Evolutionary conservation across 2,888 invertebrate genomes (phyloP).

Genomic region (Melanostoma scalare): DNA sequence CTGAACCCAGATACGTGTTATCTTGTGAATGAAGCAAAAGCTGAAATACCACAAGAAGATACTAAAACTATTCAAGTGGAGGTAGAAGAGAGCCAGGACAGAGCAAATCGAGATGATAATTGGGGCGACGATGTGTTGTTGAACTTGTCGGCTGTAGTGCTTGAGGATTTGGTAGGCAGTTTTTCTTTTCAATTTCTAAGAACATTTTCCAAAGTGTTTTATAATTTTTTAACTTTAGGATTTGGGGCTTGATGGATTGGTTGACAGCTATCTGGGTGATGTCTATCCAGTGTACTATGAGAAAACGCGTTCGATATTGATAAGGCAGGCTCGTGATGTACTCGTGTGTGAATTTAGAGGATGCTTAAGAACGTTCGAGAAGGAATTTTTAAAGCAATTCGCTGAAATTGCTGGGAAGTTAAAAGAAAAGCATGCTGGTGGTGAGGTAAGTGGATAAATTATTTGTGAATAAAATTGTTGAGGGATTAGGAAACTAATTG

Average conservation of each 20-base stretch:
- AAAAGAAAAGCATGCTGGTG: conserved; percentile 81
- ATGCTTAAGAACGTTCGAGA: conserved; percentile 85
- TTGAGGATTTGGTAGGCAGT: conserved; percentile 62
- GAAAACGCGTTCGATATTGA: conserved; percentile 84
- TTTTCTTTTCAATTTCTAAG: conserved; percentile 36
- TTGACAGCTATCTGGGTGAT: conserved; percentile 85
- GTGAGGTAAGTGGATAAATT: conserved; percentile 79
- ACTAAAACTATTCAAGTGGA: conserved; percentile 26
- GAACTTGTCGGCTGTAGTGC: conserved; percentile 57
- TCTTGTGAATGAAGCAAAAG: conserved; percentile 44
- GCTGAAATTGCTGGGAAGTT: conserved; percentile 84
- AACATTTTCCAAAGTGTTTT: background rate
- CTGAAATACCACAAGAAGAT: conserved; percentile 36
- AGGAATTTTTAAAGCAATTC: conserved; percentile 85
- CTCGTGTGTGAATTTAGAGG: conserved; percentile 87
- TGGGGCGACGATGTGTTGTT: conserved; percentile 63
- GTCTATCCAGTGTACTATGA: conserved; percentile 85
- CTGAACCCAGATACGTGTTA: conserved; percentile 42
- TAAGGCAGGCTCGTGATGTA: conserved; percentile 87
- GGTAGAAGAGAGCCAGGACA: background rate
- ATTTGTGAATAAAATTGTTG: background rate
- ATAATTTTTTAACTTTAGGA: conserved; percentile 72
- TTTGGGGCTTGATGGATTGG: conserved; percentile 80
- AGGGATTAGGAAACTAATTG: background rate
- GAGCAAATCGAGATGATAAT: conserved; percentile 64